Evolutionary conservation across 2,113 vertebrate species (phyloP).

Genomic region (Climacteris rufus): DNA sequence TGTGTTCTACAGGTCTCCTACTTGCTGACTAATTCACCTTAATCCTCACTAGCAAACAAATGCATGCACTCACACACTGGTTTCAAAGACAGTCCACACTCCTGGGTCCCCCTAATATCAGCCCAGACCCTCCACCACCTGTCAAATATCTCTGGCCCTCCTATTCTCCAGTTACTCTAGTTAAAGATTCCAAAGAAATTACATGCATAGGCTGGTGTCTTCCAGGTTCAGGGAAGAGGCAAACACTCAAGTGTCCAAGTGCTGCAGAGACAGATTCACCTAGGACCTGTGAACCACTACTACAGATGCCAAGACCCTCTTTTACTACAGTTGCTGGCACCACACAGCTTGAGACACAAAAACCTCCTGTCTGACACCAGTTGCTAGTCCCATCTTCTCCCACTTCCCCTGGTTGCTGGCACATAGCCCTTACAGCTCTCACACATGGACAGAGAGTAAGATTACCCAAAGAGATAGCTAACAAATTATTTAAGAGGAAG

Average conservation of each 20-base stretch:
- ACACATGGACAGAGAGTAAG: not conserved
- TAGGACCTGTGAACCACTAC: not conserved
- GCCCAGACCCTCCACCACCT: not conserved
- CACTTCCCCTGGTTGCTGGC: not conserved
- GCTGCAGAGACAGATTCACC: not conserved
- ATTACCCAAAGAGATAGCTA: not conserved
- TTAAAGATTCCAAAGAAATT: not conserved
- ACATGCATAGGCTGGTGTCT: not conserved
- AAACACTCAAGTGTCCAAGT: not conserved
- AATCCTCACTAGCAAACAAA: not conserved
- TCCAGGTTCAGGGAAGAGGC: not conserved
- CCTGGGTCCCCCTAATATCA: not conserved
- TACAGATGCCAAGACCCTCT: not conserved
- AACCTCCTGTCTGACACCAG: not conserved
- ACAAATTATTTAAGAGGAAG: not conserved
- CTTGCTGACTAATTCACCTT: not conserved
- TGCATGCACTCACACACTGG: not conserved
- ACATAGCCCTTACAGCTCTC: not conserved
- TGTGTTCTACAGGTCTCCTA: not conserved
- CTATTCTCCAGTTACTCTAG: not conserved
- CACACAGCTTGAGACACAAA: not conserved
- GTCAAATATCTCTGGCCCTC: not conserved
- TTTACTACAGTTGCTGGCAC: not conserved
- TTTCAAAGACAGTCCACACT: not conserved
- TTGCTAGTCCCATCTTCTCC: not conserved